Evolutionary conservation across 2,888 invertebrate genomes (phyloP), one percentile per base, ranked within the genome.

Genomic region (Dynastes grantii): DNA sequence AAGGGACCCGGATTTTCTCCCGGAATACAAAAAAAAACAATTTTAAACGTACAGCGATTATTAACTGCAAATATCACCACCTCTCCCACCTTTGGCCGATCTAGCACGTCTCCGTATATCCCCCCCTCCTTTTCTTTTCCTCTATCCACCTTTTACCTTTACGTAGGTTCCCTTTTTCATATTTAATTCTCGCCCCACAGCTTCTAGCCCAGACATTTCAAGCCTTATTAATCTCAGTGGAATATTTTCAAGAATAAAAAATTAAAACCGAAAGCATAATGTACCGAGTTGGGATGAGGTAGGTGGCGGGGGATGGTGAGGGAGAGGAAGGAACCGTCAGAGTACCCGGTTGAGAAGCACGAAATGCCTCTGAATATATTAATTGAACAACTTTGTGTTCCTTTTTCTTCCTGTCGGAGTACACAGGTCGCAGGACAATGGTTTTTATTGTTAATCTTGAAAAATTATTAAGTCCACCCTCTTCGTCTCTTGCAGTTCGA

Each of bases 341-440:
- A n/a, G 22, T 45, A 40, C 65, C 65, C 32, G 32, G 67, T 76
- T 67, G 67, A 67, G 27, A 55, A 40, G 67, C 75, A 68, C 79
- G 80, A 78, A 80, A 81, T 78, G 80, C 84, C 85, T 85, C 85
- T 86, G 87, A 88, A 88, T 87, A 87, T 87, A 88, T 88, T 88
- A 88, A 88, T 88, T 88, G 88, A 88, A 88, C 88, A 86, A 87
- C 87, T 87, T 87, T 87, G 86, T 87, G 87, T 88, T 88, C 87
- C 87, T 88, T 77, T 58, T 70, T 45, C 63, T 77, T 55, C 13
- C 61, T 53, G 70, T 75, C 77, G 58, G 77, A 64, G 80, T 65
- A 58, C 55, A 58, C 71, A 40, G 58, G 58, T 55, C 37, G 55
- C 58, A 86, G 86, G 87, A 87, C 87, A 87, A 86, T 85, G 85